phyloP scores from a whole-genome alignment of 2,113 vertebrate species.

The Bolborhynchus lineola region DNA sequence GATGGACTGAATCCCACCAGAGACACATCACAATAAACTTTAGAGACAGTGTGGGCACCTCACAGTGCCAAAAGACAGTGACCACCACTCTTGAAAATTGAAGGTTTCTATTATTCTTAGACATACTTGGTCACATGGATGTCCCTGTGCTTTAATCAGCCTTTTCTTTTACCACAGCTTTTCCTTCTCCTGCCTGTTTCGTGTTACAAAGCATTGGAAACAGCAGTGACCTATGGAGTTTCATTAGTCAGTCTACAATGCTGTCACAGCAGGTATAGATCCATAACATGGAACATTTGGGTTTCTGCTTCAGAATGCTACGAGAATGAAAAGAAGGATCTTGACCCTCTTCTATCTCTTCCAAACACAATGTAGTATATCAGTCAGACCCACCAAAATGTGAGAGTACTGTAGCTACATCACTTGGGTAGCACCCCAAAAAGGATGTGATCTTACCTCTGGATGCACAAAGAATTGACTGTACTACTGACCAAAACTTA shows the following conservation, averaged over 20 bases:
- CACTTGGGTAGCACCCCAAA: not conserved
- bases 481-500: not conserved
- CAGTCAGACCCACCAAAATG: not conserved
- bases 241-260: not conserved
- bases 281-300: fast-evolving
- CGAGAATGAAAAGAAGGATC: not conserved
- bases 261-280: not conserved
- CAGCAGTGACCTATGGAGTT: not conserved
- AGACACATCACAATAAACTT: not conserved
- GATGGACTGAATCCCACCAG: not conserved
- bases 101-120: not conserved
- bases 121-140: too few relatives aligned
- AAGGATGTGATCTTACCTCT: not conserved
- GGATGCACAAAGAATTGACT: not conserved
- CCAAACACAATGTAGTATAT: not conserved
- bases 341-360: not conserved
- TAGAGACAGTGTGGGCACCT: not conserved
- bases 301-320: not conserved
- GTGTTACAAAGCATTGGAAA: not conserved
- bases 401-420: not conserved
- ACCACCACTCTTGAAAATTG: not conserved
- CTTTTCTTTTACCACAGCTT: not conserved
- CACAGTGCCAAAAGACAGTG: not conserved
- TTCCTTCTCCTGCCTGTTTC: not conserved
- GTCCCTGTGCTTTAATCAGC: not conserved